Percentiles rank a stretch among this genome's conserved stretches.
Conservation (phyloP, 2,113 vertebrate species). For the Semnornis frantzii region DNA sequence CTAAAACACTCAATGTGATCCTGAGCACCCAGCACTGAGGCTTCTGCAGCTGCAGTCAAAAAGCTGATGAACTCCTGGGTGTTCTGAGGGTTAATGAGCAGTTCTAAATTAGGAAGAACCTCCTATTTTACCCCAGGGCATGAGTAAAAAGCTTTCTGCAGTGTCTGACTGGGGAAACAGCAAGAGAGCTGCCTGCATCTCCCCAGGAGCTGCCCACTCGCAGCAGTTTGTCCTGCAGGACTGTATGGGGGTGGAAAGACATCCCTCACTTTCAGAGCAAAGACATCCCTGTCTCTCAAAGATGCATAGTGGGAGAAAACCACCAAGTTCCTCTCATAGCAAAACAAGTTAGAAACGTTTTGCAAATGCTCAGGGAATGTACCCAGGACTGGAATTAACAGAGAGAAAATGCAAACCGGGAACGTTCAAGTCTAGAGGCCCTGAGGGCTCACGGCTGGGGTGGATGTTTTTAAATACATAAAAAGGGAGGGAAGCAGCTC, state of each 20-base stretch:
- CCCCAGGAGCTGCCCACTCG: conserved; percentile 6
- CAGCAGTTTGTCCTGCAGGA: background rate
- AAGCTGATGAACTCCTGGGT: background rate
- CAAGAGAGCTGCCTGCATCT: background rate
- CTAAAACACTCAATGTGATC: background rate
- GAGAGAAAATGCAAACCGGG: background rate
- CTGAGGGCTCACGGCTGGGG: background rate
- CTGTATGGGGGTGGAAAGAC: background rate
- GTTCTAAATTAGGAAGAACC: background rate
- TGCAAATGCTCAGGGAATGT: background rate
- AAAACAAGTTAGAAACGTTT: background rate
- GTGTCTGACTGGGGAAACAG: background rate
- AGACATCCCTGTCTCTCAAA: background rate
- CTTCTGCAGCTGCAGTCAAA: background rate
- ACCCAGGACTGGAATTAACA: background rate
- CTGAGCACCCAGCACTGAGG: background rate
- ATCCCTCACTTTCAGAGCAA: background rate
- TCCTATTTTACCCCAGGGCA: background rate
- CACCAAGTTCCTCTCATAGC: background rate
- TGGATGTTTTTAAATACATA: background rate
- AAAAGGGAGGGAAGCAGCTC: background rate
- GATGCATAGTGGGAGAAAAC: background rate
- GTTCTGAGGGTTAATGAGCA: background rate
- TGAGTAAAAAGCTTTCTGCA: background rate
- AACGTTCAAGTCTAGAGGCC: background rate